Evolutionary conservation across 2,888 invertebrate species (phyloP).

Genomic region (Orthosia gothica): DNA sequence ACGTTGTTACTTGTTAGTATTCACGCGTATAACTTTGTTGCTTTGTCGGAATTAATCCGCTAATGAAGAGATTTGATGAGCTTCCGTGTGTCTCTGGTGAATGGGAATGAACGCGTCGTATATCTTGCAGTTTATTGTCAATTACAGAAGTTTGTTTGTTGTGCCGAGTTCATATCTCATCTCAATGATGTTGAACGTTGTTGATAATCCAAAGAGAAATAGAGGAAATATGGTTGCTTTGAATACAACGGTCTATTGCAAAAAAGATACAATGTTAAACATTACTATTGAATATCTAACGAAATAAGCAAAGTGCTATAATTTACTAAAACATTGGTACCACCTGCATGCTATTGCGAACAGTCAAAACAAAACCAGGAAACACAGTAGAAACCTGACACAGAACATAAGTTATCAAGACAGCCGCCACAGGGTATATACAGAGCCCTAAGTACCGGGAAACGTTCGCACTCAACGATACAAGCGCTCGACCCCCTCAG

Average conservation of each 20-base stretch:
- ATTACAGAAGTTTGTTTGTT: constrained; percentile 31
- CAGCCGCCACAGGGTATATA: background rate
- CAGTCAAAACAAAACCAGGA: constrained; percentile 7
- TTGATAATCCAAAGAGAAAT: background rate
- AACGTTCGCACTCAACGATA: constrained; percentile 9
- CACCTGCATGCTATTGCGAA: background rate
- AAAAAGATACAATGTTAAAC: no score
- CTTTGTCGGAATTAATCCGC: constrained; percentile 26
- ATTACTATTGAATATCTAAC: background rate
- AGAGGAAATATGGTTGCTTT: background rate
- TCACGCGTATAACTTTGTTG: constrained; percentile 15
- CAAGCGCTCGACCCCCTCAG: constrained; percentile 27
- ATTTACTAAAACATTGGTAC: background rate
- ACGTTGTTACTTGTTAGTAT: constrained; percentile 28
- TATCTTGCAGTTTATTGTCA: constrained; percentile 20
- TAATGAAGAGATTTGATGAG: constrained; percentile 42
- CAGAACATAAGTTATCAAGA: background rate
- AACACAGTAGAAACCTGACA: background rate
- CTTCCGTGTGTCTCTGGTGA: constrained; percentile 32
- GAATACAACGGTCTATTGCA: background rate
- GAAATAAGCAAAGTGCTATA: constrained; percentile 9
- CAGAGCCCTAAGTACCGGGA: background rate
- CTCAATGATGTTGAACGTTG: background rate
- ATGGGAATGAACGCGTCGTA: constrained; percentile 16
- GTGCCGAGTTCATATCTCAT: constrained; percentile 3